Conservation (phyloP, 2,797 vertebrate species). For the Serranus cabrilla region DNA sequence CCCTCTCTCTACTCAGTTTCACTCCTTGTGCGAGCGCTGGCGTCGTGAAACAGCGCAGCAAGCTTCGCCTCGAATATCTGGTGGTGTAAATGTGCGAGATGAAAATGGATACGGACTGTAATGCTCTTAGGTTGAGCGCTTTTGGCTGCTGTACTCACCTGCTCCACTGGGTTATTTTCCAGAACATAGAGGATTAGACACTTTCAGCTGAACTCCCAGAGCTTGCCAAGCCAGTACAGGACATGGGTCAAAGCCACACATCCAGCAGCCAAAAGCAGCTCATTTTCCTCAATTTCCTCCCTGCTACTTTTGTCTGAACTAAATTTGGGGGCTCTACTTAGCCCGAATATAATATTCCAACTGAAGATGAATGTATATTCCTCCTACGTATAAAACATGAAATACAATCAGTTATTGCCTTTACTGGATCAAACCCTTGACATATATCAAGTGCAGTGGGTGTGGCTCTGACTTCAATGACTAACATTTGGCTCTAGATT, state of each 20-base stretch:
- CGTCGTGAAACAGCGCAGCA: neutral
- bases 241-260: conserved; percentile 57
- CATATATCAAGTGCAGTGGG: conserved; percentile 49
- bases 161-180: conserved; percentile 61
- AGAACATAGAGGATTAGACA: conserved; percentile 58
- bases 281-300: conserved; percentile 54
- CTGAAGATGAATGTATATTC: conserved; percentile 49
- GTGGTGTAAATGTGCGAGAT: conserved; percentile 61
- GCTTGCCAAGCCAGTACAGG: conserved; percentile 47
- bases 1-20: conserved; percentile 33
- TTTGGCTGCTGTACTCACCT: conserved; percentile 63
- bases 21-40: conserved; percentile 10
- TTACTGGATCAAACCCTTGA: conserved; percentile 44
- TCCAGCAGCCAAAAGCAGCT: conserved; percentile 50
- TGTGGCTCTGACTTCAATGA: conserved; percentile 49
- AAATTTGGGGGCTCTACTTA: conserved; percentile 32
- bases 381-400: conserved; percentile 52
- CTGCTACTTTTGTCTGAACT: conserved; percentile 46
- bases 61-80: conserved; percentile 32
- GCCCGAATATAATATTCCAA: conserved; percentile 43
- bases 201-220: conserved; percentile 52
- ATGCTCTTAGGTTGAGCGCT: conserved; percentile 45
- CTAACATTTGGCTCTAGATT: conserved; percentile 46
- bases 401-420: conserved; percentile 49
- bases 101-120: conserved; percentile 67